Conservation (phyloP, 2,113 vertebrate species). For the Rhizomys pruinosus region DNA sequence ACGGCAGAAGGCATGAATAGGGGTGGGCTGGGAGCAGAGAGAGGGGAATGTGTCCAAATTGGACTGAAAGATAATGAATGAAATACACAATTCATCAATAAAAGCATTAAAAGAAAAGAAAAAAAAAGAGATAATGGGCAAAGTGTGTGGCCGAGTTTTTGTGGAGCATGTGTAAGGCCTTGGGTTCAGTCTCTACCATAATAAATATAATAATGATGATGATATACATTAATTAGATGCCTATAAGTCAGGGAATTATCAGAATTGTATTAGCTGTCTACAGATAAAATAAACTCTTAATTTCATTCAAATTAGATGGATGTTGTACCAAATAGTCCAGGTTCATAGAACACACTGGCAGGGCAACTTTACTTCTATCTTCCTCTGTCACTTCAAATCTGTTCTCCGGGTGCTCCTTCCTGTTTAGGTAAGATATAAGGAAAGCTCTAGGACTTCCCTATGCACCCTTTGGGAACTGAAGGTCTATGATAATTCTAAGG, state of each 20-base stretch:
- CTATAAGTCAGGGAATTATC: slow-evolving; percentile 6
- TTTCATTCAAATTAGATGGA: slow-evolving; percentile 31
- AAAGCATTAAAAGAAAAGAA: too few relatives aligned
- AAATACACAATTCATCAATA: too few relatives aligned
- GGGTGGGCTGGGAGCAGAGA: too few relatives aligned
- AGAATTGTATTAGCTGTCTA: neutral
- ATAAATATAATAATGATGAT: neutral
- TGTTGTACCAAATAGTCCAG: neutral
- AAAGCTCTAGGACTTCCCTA: neutral
- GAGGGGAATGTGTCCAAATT: too few relatives aligned
- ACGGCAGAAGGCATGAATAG: too few relatives aligned
- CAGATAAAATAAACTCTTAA: neutral
- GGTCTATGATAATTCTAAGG: neutral
- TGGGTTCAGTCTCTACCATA: neutral
- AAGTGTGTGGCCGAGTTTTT: neutral
- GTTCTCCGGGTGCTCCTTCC: neutral
- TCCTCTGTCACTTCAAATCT: neutral
- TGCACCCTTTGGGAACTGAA: neutral
- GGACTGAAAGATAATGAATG: too few relatives aligned
- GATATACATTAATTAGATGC: slow-evolving; percentile 4
- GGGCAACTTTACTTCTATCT: neutral
- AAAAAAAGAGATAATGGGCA: slow-evolving; percentile 41
- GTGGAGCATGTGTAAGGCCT: too few relatives aligned
- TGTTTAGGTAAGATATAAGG: neutral
- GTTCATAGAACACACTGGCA: neutral